Percentiles rank a stretch among this genome's conserved stretches.
Evolutionary conservation across 37 sponge, comb jelly and placozoan genomes (phyloP).

Genomic region (Mnemiopsis leidyi): DNA sequence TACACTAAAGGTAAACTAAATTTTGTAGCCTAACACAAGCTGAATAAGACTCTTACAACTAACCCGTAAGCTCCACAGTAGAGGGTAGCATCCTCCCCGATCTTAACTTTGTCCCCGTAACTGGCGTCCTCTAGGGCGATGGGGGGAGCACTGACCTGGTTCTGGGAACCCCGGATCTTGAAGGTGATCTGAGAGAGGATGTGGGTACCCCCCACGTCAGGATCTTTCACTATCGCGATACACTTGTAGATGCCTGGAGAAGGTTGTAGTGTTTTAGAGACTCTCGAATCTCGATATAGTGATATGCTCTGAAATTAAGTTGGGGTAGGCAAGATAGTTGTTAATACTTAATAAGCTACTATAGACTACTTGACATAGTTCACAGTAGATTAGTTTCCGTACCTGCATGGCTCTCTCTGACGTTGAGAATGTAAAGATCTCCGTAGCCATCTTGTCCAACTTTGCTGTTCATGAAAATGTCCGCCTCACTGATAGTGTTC

Average conservation of each 20-base stretch:
- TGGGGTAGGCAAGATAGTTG: no score
- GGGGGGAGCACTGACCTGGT: conserved; percentile 12
- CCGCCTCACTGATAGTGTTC: neutral
- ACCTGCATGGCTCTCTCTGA: conserved; percentile 37
- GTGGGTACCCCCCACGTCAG: neutral
- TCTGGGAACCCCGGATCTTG: conserved; percentile 32
- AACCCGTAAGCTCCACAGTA: conserved; percentile 56
- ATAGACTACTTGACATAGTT: no score
- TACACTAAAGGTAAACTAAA: no score
- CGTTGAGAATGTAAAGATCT: conserved; percentile 37
- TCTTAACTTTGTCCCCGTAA: conserved; percentile 1
- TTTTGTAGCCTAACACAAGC: no score
- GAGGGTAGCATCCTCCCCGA: neutral
- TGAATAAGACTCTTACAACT: no score
- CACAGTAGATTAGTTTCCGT: neutral
- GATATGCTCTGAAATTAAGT: no score
- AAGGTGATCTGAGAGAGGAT: conserved; percentile 25
- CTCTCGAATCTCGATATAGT: no score
- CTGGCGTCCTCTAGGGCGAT: conserved; percentile 31
- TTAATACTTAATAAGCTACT: no score
- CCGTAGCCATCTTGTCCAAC: neutral
- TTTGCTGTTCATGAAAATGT: conserved; percentile 53
- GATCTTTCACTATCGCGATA: neutral
- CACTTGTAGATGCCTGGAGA: conserved; percentile 5
- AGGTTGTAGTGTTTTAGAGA: no score